Conservation (phyloP, 1,140 invertebrate species). For the Chrysoperla carnea region DNA sequence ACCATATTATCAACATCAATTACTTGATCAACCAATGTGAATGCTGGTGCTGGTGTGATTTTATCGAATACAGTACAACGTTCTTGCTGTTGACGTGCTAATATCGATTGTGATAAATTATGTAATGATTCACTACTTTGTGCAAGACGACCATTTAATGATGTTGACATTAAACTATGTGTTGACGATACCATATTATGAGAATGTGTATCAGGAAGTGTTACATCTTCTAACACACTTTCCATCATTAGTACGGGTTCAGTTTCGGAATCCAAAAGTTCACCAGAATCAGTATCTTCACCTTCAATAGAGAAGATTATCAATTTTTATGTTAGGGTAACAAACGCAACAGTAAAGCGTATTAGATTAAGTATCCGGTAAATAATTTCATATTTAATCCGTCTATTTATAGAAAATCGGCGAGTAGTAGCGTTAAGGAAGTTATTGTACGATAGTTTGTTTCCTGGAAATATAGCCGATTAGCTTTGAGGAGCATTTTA, state of each 20-base stretch:
- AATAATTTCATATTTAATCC: too few relatives aligned
- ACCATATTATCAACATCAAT: conserved; percentile 57
- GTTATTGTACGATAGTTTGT: too few relatives aligned
- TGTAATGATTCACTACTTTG: conserved; percentile 36
- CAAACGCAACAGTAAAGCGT: too few relatives aligned
- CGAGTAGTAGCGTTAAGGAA: too few relatives aligned
- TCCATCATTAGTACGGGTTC: conserved; percentile 65
- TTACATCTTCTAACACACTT: conserved; percentile 45
- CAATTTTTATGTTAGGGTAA: too few relatives aligned
- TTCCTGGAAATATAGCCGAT: too few relatives aligned
- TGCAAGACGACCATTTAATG: conserved; percentile 11
- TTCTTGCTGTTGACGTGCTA: conserved; percentile 34
- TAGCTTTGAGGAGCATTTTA: too few relatives aligned
- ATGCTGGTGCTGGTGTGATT: conserved; percentile 19
- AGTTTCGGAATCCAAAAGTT: conserved; percentile 56
- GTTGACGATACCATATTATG: conserved; percentile 48
- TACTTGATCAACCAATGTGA: conserved; percentile 47
- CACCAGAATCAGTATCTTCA: conserved; percentile 32
- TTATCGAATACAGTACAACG: conserved; percentile 17
- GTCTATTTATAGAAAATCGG: too few relatives aligned
- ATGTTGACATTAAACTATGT: conserved; percentile 14
- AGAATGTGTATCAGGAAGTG: conserved; percentile 41
- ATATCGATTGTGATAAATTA: conserved; percentile 43
- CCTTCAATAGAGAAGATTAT: too few relatives aligned
- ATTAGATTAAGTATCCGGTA: too few relatives aligned